Evolutionary conservation across 2,113 vertebrate species (phyloP).

Genomic region (Agelaius tricolor): DNA sequence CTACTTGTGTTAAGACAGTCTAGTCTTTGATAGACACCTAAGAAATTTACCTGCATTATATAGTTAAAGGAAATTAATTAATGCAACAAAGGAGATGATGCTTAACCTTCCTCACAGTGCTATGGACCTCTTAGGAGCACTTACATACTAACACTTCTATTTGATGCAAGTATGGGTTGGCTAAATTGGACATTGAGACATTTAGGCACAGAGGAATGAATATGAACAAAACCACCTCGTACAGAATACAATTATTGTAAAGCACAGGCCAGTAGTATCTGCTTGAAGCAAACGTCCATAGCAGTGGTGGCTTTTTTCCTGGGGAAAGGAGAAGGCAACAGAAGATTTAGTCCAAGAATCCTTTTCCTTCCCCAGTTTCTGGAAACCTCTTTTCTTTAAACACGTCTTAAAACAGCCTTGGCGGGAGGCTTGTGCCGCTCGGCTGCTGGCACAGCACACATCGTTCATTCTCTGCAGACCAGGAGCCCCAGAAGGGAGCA

Average conservation of each 20-base stretch:
- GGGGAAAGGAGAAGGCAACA: not conserved
- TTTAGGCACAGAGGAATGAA: not conserved
- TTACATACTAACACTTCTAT: not conserved
- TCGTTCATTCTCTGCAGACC: fast-evolving
- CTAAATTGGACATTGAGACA: not conserved
- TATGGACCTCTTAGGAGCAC: not conserved
- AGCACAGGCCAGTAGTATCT: not conserved
- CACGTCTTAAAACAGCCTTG: not conserved
- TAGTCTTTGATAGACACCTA: not conserved
- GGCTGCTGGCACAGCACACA: fast-evolving
- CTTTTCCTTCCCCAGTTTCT: not conserved
- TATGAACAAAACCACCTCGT: fast-evolving
- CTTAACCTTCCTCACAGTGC: not conserved
- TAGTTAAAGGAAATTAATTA: not conserved
- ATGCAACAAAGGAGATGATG: not conserved
- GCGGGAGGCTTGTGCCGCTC: fast-evolving
- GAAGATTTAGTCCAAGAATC: not conserved
- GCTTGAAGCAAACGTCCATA: not conserved
- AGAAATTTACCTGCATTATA: not conserved
- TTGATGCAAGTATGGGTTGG: not conserved
- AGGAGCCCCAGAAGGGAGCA: too few species aligned
- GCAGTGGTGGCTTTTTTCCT: fast-evolving
- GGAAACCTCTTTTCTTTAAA: not conserved
- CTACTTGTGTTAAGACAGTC: not conserved
- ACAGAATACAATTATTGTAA: not conserved